Base-by-base conservation (phyloP, 2,113 vertebrate species). In the Emydura subglobosa region DNA sequence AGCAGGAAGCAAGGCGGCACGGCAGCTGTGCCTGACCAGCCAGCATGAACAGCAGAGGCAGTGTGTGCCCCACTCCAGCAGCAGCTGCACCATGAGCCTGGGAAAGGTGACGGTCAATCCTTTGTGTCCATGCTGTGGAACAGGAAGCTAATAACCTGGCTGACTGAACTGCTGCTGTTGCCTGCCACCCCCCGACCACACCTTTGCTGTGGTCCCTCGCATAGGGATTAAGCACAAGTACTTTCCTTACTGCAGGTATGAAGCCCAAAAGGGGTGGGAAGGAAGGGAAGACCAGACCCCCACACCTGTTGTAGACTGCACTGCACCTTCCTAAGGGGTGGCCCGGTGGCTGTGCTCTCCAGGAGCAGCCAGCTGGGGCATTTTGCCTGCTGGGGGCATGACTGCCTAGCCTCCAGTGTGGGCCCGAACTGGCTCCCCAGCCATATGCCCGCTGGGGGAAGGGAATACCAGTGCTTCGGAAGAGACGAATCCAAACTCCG, bases 101-200 rank as follows among this genome's bases (percentile, higher is more conserved):
- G 90, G 51, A 39, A 13, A 22, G 53, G 27, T 86, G 27, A 24
- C 0, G 0, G 3, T 7, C 61, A 78, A 78, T 31, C 72, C 10
- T 29, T 85, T 27, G 24, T 47, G 13, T 54, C 61, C 59, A 25
- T 10, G 42, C 2, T 2, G 42, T 34, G 74, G 50, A 72, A 80
- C 27, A 79, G 31, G 34, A 22, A 4, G 8, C 29, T 3, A 0
- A 1, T 74, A 42, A 42, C 2, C 61, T 34, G 31, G 61, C 7
- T 65, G 61, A 65, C 61, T 34, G 31, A 4, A 59, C 27, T 29
- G 39, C 39, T 39, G 39, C 39, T 34, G 61, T 7, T 3, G 11
- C 16, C 61, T n/a, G 31, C 61, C 31, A 13, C 29, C 57, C 31
- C 29, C 29, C 27, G 10, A 10, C 27, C 27, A 2, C 12, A 4